Conservation (phyloP, 2,113 vertebrate species). For the Corydoras maculifer region DNA sequence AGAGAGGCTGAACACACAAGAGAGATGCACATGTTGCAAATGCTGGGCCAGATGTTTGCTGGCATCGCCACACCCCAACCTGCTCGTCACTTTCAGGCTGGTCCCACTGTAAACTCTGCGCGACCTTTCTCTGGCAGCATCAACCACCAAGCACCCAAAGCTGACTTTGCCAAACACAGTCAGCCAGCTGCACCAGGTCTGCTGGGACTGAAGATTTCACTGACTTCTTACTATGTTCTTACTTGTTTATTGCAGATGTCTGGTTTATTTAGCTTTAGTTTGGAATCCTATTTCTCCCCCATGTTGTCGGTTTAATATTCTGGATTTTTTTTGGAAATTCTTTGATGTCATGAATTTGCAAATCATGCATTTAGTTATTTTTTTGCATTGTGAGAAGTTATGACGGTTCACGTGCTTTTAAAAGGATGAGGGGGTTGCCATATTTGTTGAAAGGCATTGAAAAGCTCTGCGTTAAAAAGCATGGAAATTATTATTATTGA, state of each 20-base stretch:
- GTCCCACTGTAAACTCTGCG: slow-evolving; percentile 36
- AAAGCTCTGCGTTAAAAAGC: too few species aligned
- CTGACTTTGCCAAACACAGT: slow-evolving; percentile 65
- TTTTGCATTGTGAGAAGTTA: too few species aligned
- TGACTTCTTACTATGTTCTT: slow-evolving; percentile 21
- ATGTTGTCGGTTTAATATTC: too few species aligned
- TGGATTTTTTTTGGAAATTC: too few species aligned
- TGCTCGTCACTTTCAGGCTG: slow-evolving; percentile 20
- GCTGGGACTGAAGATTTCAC: slow-evolving; percentile 28
- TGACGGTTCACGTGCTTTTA: too few species aligned
- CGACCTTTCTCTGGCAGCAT: slow-evolving; percentile 29
- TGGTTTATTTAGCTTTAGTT: neutral
- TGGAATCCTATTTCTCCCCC: neutral
- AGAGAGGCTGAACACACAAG: slow-evolving; percentile 76
- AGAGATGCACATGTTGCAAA: slow-evolving; percentile 85
- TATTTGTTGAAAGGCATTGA: too few species aligned
- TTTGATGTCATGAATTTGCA: too few species aligned
- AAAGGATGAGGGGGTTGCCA: too few species aligned
- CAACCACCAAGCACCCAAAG: slow-evolving; percentile 47
- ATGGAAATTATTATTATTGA: too few species aligned
- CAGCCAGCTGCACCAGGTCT: slow-evolving; percentile 61
- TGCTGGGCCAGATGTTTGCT: slow-evolving; percentile 84
- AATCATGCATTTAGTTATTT: too few species aligned
- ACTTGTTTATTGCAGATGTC: neutral
- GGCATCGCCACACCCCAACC: slow-evolving; percentile 64